Percentiles rank a stretch among this genome's conserved stretches.
phyloP scores from a whole-genome alignment of 2,797 vertebrate genomes.

The Zenarchopterus dispar region DNA sequence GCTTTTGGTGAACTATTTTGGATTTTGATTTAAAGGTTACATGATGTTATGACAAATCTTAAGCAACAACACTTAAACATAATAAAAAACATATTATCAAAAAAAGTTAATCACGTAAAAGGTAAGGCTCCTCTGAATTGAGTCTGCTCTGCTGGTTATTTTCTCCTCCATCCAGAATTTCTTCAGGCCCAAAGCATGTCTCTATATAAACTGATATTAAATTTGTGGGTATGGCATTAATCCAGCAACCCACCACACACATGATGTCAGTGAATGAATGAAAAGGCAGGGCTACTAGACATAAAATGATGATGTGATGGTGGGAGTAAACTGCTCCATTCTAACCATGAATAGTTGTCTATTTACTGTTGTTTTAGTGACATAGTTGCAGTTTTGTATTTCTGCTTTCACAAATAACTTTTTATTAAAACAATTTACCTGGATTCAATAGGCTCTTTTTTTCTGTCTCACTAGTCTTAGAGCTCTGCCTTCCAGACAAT shows the following conservation, averaged over 20 bases:
- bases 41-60: no score
- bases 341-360: conserved; percentile 1
- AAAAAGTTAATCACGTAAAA: background rate
- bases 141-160: background rate
- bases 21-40: no score
- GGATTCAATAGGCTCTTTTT: conserved; percentile 20
- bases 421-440: conserved; percentile 15
- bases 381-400: conserved; percentile 4
- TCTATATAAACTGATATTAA: conserved; percentile 1
- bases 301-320: background rate
- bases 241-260: background rate
- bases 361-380: conserved; percentile 3
- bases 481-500: conserved; percentile 49
- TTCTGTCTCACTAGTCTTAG: conserved; percentile 29
- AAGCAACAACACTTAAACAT: no score
- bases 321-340: background rate
- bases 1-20: no score
- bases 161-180: background rate
- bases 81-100: no score
- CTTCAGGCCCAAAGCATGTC: background rate
- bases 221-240: background rate
- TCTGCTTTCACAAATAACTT: conserved; percentile 12
- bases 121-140: background rate
- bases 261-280: background rate
- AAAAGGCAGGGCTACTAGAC: background rate